A percentile compares a stretch with the other conserved stretches of the same genome.
Evolutionary conservation across 2,113 vertebrate species (phyloP).

Genomic region (Ophthalmolycus amberensis): DNA sequence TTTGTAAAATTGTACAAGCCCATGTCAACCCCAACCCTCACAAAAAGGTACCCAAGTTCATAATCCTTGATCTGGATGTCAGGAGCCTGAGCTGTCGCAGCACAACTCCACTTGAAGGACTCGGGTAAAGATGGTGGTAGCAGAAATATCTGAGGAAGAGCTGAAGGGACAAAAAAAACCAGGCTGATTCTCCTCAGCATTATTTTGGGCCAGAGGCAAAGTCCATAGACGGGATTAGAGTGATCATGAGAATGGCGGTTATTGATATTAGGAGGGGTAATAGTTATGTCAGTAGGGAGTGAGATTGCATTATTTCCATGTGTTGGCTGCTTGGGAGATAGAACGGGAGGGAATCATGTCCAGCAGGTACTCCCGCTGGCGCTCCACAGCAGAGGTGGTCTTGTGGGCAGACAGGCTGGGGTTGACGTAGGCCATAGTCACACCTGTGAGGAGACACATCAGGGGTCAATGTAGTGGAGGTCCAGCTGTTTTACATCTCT

Average conservation of each 20-base stretch:
- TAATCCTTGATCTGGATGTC: slow-evolving; percentile 45
- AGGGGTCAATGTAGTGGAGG: not conserved
- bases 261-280: slow-evolving; percentile 69
- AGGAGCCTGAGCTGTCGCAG: slow-evolving; percentile 36
- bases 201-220: slow-evolving; percentile 52
- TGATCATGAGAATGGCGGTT: slow-evolving; percentile 78
- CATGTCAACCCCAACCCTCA: slow-evolving; percentile 38
- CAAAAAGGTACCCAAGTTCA: slow-evolving; percentile 39
- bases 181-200: slow-evolving; percentile 50
- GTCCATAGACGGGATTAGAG: slow-evolving; percentile 71
- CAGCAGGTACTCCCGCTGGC: slow-evolving; percentile 97
- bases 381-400: slow-evolving; percentile 90
- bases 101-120: slow-evolving; percentile 41
- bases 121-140: slow-evolving; percentile 47
- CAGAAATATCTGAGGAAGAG: slow-evolving; percentile 47
- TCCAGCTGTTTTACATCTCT: not conserved
- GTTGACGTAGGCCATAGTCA: slow-evolving; percentile 93
- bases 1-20: slow-evolving; percentile 47
- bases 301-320: slow-evolving; percentile 92
- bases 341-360: slow-evolving; percentile 98
- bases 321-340: slow-evolving; percentile 94
- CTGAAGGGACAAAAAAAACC: slow-evolving; percentile 28
- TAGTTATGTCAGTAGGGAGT: slow-evolving; percentile 40
- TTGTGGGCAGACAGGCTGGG: slow-evolving; percentile 93
- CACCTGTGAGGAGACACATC: slow-evolving; percentile 81